Conservation (phyloP, 2,888 invertebrate genomes). For the Nomada fucata region DNA sequence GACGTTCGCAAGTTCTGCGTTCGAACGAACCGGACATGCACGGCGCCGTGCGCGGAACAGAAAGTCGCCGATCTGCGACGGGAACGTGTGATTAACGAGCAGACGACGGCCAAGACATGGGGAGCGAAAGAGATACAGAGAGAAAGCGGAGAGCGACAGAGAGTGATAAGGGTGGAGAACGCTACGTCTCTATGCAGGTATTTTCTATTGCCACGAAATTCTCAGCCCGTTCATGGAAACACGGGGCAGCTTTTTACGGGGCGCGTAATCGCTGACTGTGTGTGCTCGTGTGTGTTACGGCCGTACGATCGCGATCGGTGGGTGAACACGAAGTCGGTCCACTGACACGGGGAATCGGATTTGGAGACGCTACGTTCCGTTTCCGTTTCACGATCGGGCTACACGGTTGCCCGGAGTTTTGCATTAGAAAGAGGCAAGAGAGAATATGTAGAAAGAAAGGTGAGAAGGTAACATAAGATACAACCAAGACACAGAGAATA, state of each 20-base stretch:
- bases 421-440: constrained; percentile 38
- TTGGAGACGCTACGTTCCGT: not conserved
- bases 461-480: not conserved
- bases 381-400: not conserved
- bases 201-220: not conserved
- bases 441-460: not conserved
- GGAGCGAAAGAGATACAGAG: not conserved
- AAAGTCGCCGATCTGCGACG: too few species aligned
- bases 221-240: constrained; percentile 8
- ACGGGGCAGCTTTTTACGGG: not conserved
- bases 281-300: constrained; percentile 41
- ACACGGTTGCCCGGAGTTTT: constrained; percentile 10
- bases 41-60: not conserved
- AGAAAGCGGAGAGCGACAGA: not conserved
- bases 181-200: not conserved
- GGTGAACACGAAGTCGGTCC: not conserved
- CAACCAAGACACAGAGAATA: constrained; percentile 4
- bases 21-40: not conserved
- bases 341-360: not conserved
- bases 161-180: not conserved
- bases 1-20: not conserved
- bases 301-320: constrained; percentile 14
- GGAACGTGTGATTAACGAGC: not conserved
- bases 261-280: constrained; percentile 46
- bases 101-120: not conserved